Base-by-base conservation (phyloP, 2,888 invertebrate species). In the Rhagonycha fulva region DNA sequence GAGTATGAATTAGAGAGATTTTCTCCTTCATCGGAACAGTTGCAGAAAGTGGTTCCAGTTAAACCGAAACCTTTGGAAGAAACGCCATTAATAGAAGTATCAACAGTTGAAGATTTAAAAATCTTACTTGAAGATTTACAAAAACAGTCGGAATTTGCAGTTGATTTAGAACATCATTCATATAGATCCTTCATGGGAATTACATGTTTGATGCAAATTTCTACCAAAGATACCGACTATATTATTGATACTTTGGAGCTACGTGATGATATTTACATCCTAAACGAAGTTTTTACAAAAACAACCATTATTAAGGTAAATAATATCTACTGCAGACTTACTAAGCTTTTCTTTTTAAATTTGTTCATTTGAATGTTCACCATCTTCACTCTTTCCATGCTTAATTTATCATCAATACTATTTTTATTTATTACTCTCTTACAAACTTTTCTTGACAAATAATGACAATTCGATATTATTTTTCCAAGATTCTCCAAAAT, bases 151-250 rank as follows among this genome's bases (percentile, higher is more conserved):
- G 95, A 95, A 85, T 91, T 99, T 71, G 97, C 97, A 0, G 92
- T 99, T 0, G 99, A 99, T 89, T 89, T 99, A 70, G 96, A 96
- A 90, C 97, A 98, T 87, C 98, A 99, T 87, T 94, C 95, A 0
- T 98, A 96, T 85, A 91, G 98, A 76, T 93, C 95, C 0, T 99
- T 95, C 86, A 94, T 95, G 89, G 99, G 99, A 0, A 93, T 99
- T 72, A 97, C 98, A 0, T 99, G 99, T 86, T 90, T 99, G 2
- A 93, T 99, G 88, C 99, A 99, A 89, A 95, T 99, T 82, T 96
- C 98, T 0, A 95, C 98, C 0, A 90, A 89, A 9, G 89, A 90
- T 14, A 89, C 89, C 2, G 99, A 99, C 88, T 99, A 95, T 85
- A 90, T 99, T 1, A 90, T 99, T 12, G 99, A 99, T 86, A 93